Evolutionary conservation across 2,797 vertebrate genomes (phyloP).

Genomic region (Craterocephalus amniculus): DNA sequence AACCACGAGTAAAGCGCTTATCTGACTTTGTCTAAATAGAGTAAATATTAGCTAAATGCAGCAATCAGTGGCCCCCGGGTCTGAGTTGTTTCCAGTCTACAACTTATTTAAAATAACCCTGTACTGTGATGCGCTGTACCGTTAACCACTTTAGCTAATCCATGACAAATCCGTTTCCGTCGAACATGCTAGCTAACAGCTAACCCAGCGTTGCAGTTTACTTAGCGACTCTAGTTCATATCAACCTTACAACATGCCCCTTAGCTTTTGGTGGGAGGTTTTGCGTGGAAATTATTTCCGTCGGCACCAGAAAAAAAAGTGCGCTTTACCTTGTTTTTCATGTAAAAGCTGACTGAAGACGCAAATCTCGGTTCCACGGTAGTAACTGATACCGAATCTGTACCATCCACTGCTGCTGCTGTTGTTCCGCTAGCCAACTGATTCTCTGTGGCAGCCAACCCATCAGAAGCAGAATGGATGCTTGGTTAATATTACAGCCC

Average conservation of each 20-base stretch:
- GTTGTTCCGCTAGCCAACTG: constrained; percentile 69
- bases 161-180: constrained; percentile 67
- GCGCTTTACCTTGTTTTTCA: constrained; percentile 53
- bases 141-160: constrained; percentile 63
- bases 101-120: background rate
- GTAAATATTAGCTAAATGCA: background rate
- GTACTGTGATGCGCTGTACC: constrained; percentile 5
- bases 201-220: constrained; percentile 45
- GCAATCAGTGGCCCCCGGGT: accelerated
- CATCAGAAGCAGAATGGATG: constrained; percentile 24
- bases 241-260: background rate
- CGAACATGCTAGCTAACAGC: constrained; percentile 58
- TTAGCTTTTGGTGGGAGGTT: background rate
- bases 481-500: constrained; percentile 56
- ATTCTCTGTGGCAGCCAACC: constrained; percentile 42
- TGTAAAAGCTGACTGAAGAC: constrained; percentile 24
- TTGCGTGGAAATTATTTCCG: accelerated
- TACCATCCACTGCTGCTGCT: constrained; percentile 61
- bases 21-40: background rate
- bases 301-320: accelerated
- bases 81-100: background rate
- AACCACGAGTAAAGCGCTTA: constrained; percentile 27
- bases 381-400: constrained; percentile 55
- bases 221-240: constrained; percentile 29
- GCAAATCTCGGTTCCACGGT: constrained; percentile 64